These are phyloP conservation scores for Nothobranchius furzeri DNA, from an alignment of 2,113 vertebrate genomes.

Conservation along the genomic window DNA sequence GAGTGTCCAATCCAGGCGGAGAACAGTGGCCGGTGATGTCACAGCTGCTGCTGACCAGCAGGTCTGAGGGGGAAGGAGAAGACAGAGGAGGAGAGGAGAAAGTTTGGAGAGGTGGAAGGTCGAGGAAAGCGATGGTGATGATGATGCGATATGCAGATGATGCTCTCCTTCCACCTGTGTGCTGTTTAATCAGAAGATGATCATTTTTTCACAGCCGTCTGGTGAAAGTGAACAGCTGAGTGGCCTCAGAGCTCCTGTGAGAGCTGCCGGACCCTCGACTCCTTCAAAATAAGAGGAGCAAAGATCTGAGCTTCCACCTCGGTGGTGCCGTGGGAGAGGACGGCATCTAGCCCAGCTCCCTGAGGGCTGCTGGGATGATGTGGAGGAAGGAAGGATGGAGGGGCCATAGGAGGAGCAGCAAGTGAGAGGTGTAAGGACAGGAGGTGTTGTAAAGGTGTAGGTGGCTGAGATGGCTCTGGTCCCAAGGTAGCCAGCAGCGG, in stretches of 20 bases:
- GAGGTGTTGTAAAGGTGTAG: constrained; percentile 69
- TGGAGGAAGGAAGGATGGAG: constrained; percentile 56
- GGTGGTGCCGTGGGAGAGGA: constrained; percentile 63
- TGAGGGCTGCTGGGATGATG: constrained; percentile 59
- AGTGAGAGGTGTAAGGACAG: constrained; percentile 66
- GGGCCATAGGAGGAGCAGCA: constrained; percentile 48
- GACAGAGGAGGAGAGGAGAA: constrained; percentile 53
- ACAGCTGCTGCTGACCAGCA: constrained; percentile 83
- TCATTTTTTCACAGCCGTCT: background rate
- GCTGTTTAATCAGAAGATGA: constrained; percentile 4
- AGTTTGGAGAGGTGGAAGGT: constrained; percentile 55
- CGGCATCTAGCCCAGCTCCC: constrained; percentile 62
- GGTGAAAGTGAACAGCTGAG: constrained; percentile 16
- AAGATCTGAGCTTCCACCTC: constrained; percentile 70
- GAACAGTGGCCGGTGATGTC: constrained; percentile 84
- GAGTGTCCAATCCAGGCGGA: constrained; percentile 80
- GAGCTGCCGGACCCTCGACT: constrained; percentile 18
- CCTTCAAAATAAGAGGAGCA: constrained; percentile 28
- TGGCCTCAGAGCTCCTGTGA: constrained; percentile 32
- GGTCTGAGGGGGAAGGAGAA: constrained; percentile 51
- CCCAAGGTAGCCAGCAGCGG: constrained; percentile 65
- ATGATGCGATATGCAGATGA: constrained; percentile 31
- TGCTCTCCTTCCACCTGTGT: constrained; percentile 17
- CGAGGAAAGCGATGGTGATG: constrained; percentile 28
- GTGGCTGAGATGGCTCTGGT: constrained; percentile 48